Conservation (phyloP, 2,888 invertebrate genomes). For the Chorisops tibialis region DNA sequence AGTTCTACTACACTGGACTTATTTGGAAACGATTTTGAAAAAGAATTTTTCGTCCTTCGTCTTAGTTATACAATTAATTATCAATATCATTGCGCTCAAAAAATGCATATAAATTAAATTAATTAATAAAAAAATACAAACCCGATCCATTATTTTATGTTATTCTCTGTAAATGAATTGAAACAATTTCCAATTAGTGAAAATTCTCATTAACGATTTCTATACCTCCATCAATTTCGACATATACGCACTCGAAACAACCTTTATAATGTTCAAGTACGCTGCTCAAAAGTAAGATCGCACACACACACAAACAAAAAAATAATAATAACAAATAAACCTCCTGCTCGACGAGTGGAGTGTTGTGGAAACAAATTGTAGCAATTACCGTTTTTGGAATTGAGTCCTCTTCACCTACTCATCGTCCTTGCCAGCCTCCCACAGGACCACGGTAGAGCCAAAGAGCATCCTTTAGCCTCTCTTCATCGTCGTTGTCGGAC, state of each 20-base stretch:
- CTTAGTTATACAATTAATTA: too few relatives aligned
- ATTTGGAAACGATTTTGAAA: too few relatives aligned
- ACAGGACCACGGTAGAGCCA: too few relatives aligned
- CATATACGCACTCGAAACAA: background rate
- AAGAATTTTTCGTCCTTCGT: too few relatives aligned
- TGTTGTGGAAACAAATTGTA: slow-evolving; percentile 27
- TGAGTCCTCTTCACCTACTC: background rate
- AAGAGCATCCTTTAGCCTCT: too few relatives aligned
- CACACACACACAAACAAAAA: slow-evolving; percentile 1
- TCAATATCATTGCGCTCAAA: too few relatives aligned
- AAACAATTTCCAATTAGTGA: background rate
- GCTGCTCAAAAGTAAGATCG: background rate
- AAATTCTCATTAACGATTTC: background rate
- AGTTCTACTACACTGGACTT: too few relatives aligned
- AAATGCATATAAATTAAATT: too few relatives aligned
- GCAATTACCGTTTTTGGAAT: slow-evolving; percentile 24
- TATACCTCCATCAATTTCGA: background rate
- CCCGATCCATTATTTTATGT: too few relatives aligned
- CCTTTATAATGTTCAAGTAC: background rate
- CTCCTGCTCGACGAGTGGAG: background rate
- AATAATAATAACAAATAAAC: background rate
- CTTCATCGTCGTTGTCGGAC: background rate
- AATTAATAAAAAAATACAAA: too few relatives aligned
- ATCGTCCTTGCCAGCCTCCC: too few relatives aligned
- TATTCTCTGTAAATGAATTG: too few relatives aligned